phyloP scores from a whole-genome alignment of 2,888 invertebrate species.

The Magallana nippona region DNA sequence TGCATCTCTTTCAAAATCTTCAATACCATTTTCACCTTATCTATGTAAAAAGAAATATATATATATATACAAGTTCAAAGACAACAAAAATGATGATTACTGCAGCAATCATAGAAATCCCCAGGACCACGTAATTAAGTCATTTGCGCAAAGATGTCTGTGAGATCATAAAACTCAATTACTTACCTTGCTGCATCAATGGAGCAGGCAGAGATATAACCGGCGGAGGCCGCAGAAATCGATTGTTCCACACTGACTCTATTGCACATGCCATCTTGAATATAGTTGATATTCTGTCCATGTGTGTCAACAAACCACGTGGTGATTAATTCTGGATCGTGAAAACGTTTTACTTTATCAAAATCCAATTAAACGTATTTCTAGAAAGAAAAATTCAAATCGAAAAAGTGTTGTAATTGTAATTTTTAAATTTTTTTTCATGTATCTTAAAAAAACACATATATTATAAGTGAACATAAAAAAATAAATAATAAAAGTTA shows the following conservation, averaged over 20 bases:
- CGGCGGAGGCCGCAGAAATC: not conserved
- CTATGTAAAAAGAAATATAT: not conserved
- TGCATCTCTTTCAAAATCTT: not conserved
- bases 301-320: not conserved
- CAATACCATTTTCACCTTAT: not conserved
- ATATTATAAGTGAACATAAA: not conserved
- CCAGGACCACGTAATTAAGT: too few species aligned
- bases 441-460: not conserved
- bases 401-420: too few species aligned
- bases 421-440: too few species aligned
- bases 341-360: not conserved
- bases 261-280: not conserved
- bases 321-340: not conserved
- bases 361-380: too few species aligned
- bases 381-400: too few species aligned
- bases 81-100: too few species aligned
- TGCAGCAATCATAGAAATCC: too few species aligned
- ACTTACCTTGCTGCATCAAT: not conserved
- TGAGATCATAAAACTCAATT: not conserved
- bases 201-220: not conserved
- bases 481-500: too few species aligned
- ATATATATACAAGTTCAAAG: not conserved
- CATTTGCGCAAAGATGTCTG: too few species aligned
- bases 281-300: not conserved
- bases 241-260: constrained; percentile 12